A percentile compares a stretch with the other conserved stretches of the same genome.
These are phyloP conservation scores for Calliopum simillimum DNA, from an alignment of 2,888 invertebrate genomes.

Conservation along the genomic window DNA sequence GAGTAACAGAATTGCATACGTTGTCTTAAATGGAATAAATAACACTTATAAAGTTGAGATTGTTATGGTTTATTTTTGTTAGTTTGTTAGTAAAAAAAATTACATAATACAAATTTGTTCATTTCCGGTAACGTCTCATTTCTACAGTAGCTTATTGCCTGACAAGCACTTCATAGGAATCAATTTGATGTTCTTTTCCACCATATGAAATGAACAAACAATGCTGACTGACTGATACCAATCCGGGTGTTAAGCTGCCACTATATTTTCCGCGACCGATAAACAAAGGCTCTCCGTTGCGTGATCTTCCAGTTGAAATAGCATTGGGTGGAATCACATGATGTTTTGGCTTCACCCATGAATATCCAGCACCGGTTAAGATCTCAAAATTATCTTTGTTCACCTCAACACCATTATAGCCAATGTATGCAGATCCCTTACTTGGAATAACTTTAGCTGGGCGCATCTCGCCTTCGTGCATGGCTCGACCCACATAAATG, in stretches of 20 bases:
- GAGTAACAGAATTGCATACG: too few species aligned
- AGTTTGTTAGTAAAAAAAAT: too few species aligned
- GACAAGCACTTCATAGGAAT: slow-evolving; percentile 66
- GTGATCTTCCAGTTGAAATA: slow-evolving; percentile 63
- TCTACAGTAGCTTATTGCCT: slow-evolving; percentile 47
- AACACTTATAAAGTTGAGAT: too few species aligned
- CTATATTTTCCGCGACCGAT: slow-evolving; percentile 71
- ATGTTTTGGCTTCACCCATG: slow-evolving; percentile 68
- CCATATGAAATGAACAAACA: slow-evolving; percentile 68
- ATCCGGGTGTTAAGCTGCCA: slow-evolving; percentile 71
- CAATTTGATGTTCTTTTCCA: slow-evolving; percentile 66
- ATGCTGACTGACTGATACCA: slow-evolving; percentile 69
- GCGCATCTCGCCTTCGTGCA: slow-evolving; percentile 72
- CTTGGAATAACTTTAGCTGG: slow-evolving; percentile 75
- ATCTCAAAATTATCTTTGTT: slow-evolving; percentile 69
- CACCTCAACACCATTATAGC: slow-evolving; percentile 71
- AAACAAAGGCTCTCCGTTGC: slow-evolving; percentile 70
- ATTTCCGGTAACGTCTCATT: too few species aligned
- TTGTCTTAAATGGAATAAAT: too few species aligned
- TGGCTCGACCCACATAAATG: slow-evolving; percentile 66
- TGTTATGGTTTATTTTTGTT: too few species aligned
- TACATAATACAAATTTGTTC: too few species aligned
- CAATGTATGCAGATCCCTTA: slow-evolving; percentile 71
- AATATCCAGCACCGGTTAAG: slow-evolving; percentile 70
- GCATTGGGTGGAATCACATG: slow-evolving; percentile 71